A percentile compares a stretch with the other conserved stretches of the same genome.
phyloP scores from a whole-genome alignment of 92 coral and sea anemone species.

The Bergia sp. region DNA sequence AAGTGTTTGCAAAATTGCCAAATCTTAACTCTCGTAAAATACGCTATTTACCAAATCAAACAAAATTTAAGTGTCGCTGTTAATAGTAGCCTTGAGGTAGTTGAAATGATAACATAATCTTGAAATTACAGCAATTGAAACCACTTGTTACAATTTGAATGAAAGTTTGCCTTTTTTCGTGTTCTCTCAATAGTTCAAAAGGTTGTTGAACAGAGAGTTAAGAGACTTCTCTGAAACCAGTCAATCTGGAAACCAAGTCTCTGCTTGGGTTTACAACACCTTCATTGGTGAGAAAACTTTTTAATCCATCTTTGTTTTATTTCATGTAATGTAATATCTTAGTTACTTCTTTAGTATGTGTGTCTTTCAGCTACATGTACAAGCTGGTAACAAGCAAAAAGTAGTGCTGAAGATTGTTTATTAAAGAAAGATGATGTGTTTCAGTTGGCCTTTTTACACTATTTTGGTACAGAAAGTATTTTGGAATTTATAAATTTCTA shows the following conservation, averaged over 20 bases:
- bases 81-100: neutral
- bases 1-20: too few species aligned
- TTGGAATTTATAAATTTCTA: too few species aligned
- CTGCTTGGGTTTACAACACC: constrained; percentile 99
- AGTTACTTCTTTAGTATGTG: too few species aligned
- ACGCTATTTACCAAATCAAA: too few species aligned
- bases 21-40: too few species aligned
- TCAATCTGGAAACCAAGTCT: constrained; percentile 95
- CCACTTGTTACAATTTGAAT: neutral
- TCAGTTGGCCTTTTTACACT: too few species aligned
- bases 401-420: too few species aligned
- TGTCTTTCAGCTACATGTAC: too few species aligned
- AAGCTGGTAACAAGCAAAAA: too few species aligned
- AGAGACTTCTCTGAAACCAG: constrained; percentile 97
- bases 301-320: neutral
- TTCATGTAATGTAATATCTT: neutral
- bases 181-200: constrained; percentile 71
- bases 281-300: constrained; percentile 78
- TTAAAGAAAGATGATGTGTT: too few species aligned
- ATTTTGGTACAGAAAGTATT: too few species aligned
- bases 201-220: constrained; percentile 92
- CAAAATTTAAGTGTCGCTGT: too few species aligned
- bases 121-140: neutral
- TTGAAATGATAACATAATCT: neutral
- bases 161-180: neutral